These are phyloP conservation scores for Mimas tiliae DNA, from an alignment of 2,888 invertebrate genomes.

Conservation along the genomic window DNA sequence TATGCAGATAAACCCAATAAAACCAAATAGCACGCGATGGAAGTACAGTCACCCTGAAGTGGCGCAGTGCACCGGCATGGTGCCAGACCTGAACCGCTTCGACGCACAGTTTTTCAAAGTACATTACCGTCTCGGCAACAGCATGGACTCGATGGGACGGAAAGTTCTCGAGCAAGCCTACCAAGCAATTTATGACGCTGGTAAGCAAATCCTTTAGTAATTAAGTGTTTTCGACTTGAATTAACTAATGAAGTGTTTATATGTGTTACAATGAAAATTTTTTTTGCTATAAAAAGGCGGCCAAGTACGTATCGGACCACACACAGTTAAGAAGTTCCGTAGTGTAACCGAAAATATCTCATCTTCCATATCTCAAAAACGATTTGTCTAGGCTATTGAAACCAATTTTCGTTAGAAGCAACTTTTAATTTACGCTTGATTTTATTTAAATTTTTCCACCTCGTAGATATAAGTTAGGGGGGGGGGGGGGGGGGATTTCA, in stretches of 20 bases:
- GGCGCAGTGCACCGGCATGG: conserved; percentile 86
- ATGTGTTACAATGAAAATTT: not conserved
- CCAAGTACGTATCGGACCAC: too few species aligned
- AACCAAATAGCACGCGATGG: conserved; percentile 78
- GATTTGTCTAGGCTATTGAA: too few species aligned
- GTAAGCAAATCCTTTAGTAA: conserved; percentile 41
- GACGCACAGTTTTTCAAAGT: conserved; percentile 89
- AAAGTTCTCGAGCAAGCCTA: conserved; percentile 88
- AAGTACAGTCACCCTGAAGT: conserved; percentile 63
- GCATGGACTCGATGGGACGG: conserved; percentile 81
- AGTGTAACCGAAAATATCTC: too few species aligned
- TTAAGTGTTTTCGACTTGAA: not conserved
- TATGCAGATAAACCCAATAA: conserved; percentile 83
- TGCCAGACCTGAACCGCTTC: conserved; percentile 85
- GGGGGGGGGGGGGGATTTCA: too few species aligned
- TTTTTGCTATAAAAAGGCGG: too few species aligned
- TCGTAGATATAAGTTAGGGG: too few species aligned
- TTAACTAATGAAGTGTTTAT: too few species aligned
- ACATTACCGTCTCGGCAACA: conserved; percentile 84
- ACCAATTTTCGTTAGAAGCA: too few species aligned
- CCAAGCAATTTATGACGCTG: conserved; percentile 89
- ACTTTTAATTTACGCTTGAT: too few species aligned
- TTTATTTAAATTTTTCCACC: too few species aligned
- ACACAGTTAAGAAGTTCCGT: too few species aligned
- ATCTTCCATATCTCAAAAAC: too few species aligned